Percentiles rank a stretch among this genome's conserved stretches.
These are phyloP conservation scores for Austrofundulus limnaeus DNA, from an alignment of 2,113 vertebrate genomes.

Conservation along the genomic window DNA sequence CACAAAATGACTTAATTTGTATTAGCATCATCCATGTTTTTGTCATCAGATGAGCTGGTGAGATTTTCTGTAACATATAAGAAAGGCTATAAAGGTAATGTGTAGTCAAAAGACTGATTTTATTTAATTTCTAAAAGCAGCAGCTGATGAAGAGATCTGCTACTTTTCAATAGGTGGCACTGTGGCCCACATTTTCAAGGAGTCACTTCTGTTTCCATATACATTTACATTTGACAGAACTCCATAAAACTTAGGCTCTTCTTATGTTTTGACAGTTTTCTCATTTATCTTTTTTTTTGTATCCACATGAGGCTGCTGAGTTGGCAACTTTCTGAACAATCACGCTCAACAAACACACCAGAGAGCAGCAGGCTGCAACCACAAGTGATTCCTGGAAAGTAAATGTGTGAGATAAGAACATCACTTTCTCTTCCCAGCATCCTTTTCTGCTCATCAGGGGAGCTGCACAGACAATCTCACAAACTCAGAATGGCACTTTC, in stretches of 20 bases:
- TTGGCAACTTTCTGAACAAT: slow-evolving; percentile 21
- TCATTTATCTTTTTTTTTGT: slow-evolving; percentile 13
- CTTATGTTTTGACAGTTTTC: slow-evolving; percentile 34
- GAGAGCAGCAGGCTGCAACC: slow-evolving; percentile 34
- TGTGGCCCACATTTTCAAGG: slow-evolving; percentile 43
- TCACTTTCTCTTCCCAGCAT: slow-evolving; percentile 20
- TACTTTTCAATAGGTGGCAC: slow-evolving; percentile 62
- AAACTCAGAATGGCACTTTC: not conserved
- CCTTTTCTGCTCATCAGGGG: slow-evolving; percentile 24
- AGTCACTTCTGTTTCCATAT: not conserved
- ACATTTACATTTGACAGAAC: slow-evolving; percentile 7
- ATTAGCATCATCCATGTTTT: too few relatives aligned
- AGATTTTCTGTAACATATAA: not conserved
- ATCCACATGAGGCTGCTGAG: slow-evolving; percentile 26
- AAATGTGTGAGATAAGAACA: slow-evolving; percentile 48
- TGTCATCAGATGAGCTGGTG: too few relatives aligned
- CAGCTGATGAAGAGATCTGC: not conserved
- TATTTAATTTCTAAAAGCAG: not conserved
- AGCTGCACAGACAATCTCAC: slow-evolving; percentile 9
- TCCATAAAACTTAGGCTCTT: slow-evolving; percentile 8
- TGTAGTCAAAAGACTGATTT: not conserved
- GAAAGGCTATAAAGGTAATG: not conserved
- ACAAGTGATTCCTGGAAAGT: slow-evolving; percentile 24
- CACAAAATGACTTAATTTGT: too few relatives aligned
- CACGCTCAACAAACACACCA: slow-evolving; percentile 35